Base-by-base conservation (phyloP, 2,113 vertebrate species). In the Catharus bicknelli region DNA sequence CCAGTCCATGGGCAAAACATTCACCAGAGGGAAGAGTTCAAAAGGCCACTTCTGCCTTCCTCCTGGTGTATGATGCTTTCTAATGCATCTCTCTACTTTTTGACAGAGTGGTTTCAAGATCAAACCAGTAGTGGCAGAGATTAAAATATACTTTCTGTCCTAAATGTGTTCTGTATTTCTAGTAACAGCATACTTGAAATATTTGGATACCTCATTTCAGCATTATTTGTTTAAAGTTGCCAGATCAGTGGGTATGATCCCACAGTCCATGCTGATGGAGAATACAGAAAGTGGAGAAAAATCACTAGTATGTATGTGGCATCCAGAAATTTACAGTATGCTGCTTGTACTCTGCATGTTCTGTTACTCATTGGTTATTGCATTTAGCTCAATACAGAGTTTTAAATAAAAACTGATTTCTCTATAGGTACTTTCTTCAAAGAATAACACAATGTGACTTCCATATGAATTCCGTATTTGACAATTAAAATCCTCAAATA, bases 401-500 rank as follows among this genome's bases (percentile, higher is more conserved):
- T 83, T 86, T 13, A 14, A 36, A 55, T 32, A 90, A 77, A 21
- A 90, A 36, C 43, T 20, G 3, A 20, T 90, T 79, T 45, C 19
- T 84, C 9, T 13, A 27, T 23, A 42, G 16, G 20, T 63, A 68
- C 4, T 16, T 68, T 76, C 69, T 92, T 48, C 30, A 32, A 58
- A 48, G 5, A 69, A 61, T 43, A 68, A 70, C 5, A 27, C 80
- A 69, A 6, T 20, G 15, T 32, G 18, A 40, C 36, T 63, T 63
- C 5, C 8, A 14, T 50, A 62, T n/a, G n/a, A 68, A 75, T 74
- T 22, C 70, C 14, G 7, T 85, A 51, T 64, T 67, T 78, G 18
- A 29, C 14, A 82, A 58, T 69, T 94, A 91, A 90, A 92, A 88
- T 94, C 30, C 19, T 62, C 90, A 53, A 94, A 77, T 80, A 66